Evolutionary conservation across 2,888 invertebrate genomes (phyloP).

Genomic region (Platerodrilus igneus): DNA sequence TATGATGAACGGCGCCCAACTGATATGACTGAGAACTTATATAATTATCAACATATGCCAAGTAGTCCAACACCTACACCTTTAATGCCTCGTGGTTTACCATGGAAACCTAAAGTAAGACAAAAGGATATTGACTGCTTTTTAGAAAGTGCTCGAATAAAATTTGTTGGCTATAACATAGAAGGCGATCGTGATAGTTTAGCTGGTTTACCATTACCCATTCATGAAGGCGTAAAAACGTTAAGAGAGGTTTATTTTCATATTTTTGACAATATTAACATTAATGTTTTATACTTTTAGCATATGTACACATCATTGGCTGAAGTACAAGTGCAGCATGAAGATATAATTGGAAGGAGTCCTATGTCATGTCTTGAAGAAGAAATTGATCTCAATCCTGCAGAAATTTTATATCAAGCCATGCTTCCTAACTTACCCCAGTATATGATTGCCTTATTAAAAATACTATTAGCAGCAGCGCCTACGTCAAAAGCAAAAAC

Average conservation of each 20-base stretch:
- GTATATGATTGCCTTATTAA: slow-evolving; percentile 94
- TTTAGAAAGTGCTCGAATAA: slow-evolving; percentile 83
- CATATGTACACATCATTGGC: slow-evolving; percentile 92
- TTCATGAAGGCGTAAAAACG: slow-evolving; percentile 92
- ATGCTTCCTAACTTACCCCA: slow-evolving; percentile 94
- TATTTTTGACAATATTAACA: not conserved
- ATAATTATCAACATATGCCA: slow-evolving; percentile 41
- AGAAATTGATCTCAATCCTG: slow-evolving; percentile 73
- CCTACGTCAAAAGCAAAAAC: slow-evolving; percentile 99
- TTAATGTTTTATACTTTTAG: slow-evolving; percentile 41
- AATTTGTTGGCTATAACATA: slow-evolving; percentile 94
- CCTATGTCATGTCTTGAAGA: slow-evolving; percentile 82
- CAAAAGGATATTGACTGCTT: slow-evolving; percentile 92
- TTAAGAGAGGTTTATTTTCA: slow-evolving; percentile 59
- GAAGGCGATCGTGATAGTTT: slow-evolving; percentile 82
- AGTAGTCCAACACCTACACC: slow-evolving; percentile 39
- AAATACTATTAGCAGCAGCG: slow-evolving; percentile 94
- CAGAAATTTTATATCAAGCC: slow-evolving; percentile 88
- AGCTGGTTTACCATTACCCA: slow-evolving; percentile 93
- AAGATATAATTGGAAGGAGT: slow-evolving; percentile 86
- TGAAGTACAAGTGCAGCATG: slow-evolving; percentile 86
- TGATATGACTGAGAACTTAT: slow-evolving; percentile 42
- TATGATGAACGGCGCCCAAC: slow-evolving; percentile 53
- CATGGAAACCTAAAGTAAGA: slow-evolving; percentile 95
- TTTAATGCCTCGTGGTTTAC: slow-evolving; percentile 56